phyloP scores from a whole-genome alignment of 2,113 vertebrate species.

The Callorhinus ursinus region DNA sequence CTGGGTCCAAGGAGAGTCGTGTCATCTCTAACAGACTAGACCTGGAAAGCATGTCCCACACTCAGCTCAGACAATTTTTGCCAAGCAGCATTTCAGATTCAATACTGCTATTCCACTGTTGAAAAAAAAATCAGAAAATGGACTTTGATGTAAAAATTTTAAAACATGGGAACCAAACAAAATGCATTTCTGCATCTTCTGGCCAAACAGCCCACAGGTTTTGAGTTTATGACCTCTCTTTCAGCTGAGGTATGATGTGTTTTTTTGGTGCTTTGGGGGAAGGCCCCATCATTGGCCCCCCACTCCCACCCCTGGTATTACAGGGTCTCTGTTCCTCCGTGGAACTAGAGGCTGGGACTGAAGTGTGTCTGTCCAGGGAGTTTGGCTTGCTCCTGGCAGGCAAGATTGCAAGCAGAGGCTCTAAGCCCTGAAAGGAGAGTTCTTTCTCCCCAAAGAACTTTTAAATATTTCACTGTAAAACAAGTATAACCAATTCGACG shows the following conservation, averaged over 20 bases:
- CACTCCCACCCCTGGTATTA: background rate
- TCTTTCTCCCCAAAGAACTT: background rate
- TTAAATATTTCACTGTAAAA: background rate
- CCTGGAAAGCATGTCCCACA: no score
- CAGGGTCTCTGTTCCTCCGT: background rate
- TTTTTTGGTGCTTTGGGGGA: background rate
- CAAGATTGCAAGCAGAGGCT: background rate
- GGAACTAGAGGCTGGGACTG: background rate
- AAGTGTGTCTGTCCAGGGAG: background rate
- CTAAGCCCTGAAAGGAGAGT: background rate
- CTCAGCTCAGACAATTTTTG: background rate
- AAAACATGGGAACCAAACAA: background rate
- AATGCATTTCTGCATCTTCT: background rate
- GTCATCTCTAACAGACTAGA: no score
- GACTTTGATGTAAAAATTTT: constrained; percentile 9
- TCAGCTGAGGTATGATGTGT: background rate
- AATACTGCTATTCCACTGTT: background rate
- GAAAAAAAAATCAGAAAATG: background rate
- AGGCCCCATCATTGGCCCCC: background rate
- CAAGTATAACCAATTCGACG: background rate
- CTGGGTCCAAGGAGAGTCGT: background rate
- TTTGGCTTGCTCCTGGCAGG: background rate
- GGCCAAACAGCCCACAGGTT: background rate
- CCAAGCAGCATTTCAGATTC: background rate
- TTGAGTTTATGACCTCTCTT: background rate